Conservation (phyloP, 1,140 invertebrate species). For the Neotoxoptera formosana region DNA sequence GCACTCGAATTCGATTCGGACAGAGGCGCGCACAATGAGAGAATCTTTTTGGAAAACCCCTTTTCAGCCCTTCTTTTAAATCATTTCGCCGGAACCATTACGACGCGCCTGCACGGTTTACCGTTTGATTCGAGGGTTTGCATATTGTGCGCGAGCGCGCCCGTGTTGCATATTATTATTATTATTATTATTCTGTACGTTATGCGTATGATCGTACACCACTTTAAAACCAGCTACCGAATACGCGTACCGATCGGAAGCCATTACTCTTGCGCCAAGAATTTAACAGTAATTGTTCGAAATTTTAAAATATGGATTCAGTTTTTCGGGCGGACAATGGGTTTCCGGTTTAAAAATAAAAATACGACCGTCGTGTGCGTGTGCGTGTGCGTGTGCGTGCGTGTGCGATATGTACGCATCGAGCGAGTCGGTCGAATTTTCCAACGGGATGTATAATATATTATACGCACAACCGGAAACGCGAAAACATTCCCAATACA, state of each 20-base stretch:
- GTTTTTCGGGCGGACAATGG: slow-evolving; percentile 39
- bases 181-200: not conserved
- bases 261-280: slow-evolving; percentile 51
- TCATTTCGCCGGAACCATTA: slow-evolving; percentile 7
- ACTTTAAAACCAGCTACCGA: not conserved
- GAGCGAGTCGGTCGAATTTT: not conserved
- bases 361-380: not conserved
- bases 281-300: slow-evolving; percentile 39
- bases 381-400: not conserved
- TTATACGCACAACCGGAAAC: slow-evolving; percentile 34
- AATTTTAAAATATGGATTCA: slow-evolving; percentile 44
- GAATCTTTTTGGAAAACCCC: slow-evolving; percentile 3
- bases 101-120: not conserved
- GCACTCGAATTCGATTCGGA: slow-evolving; percentile 32
- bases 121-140: slow-evolving; percentile 16
- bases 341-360: slow-evolving; percentile 55
- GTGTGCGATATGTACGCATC: not conserved
- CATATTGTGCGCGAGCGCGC: not conserved
- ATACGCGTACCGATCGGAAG: slow-evolving; percentile 24
- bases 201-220: not conserved
- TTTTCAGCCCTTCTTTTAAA: slow-evolving; percentile 36
- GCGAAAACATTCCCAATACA: slow-evolving; percentile 56
- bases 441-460: not conserved
- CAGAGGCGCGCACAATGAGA: not conserved
- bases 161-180: not conserved